phyloP scores from a whole-genome alignment of 2,113 vertebrate species.

The Pangasianodon gigas region DNA sequence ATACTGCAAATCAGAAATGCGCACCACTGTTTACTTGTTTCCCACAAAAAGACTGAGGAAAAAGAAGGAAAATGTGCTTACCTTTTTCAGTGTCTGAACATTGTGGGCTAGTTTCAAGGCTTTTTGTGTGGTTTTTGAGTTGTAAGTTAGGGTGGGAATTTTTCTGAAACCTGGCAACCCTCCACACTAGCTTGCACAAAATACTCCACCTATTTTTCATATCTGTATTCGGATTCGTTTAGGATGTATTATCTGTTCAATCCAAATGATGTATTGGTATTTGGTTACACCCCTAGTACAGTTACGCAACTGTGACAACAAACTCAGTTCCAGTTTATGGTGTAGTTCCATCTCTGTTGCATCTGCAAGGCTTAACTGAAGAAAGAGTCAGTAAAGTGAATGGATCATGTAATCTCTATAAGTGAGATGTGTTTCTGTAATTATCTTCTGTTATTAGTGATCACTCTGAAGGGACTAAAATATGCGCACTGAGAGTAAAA shows the following conservation, averaged over 20 bases:
- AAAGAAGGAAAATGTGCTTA: background rate
- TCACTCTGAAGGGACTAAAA: conserved; percentile 22
- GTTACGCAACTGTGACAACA: background rate
- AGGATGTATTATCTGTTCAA: background rate
- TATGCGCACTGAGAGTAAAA: conserved; percentile 64
- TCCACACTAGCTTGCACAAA: background rate
- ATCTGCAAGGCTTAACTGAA: background rate
- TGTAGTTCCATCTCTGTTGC: background rate
- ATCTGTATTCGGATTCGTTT: background rate
- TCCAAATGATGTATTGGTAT: background rate
- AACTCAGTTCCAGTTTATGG: background rate
- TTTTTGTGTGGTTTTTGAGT: too few species aligned
- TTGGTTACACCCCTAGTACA: background rate
- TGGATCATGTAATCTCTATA: background rate
- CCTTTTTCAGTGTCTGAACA: too few species aligned
- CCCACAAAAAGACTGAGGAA: background rate
- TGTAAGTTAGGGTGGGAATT: background rate
- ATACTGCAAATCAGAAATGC: background rate
- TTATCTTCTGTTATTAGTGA: background rate
- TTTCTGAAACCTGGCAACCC: background rate
- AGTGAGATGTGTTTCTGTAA: conserved; percentile 18
- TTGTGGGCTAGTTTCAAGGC: too few species aligned
- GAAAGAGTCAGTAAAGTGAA: background rate
- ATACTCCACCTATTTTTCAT: background rate
- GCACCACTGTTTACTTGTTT: background rate